These are phyloP conservation scores for Rousettus leschenaultii DNA, from an alignment of 2,113 vertebrate genomes.

Conservation along the genomic window DNA sequence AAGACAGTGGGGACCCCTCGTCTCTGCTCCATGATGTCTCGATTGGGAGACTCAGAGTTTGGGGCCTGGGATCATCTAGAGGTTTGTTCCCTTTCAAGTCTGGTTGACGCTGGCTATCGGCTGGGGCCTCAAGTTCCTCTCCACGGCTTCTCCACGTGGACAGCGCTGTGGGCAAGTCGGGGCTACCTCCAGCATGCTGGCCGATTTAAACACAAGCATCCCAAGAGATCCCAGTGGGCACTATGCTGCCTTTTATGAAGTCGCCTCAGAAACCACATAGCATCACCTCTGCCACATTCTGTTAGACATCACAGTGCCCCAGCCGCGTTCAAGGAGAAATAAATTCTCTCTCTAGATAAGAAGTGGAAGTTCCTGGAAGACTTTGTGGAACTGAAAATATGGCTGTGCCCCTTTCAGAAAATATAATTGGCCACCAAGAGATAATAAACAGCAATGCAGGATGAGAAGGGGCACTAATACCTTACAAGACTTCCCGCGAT, in stretches of 20 bases:
- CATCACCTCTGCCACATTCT: not conserved
- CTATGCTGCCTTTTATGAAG: not conserved
- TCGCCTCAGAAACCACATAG: not conserved
- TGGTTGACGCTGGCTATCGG: not conserved
- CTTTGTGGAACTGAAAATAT: not conserved
- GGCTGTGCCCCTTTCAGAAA: not conserved
- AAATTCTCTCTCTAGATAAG: not conserved
- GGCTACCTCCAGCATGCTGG: not conserved
- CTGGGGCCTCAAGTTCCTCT: not conserved
- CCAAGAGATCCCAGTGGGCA: too few relatives aligned
- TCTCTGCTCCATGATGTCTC: not conserved
- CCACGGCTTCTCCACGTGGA: rapidly evolving
- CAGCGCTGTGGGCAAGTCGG: not conserved
- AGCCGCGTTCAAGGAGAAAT: rapidly evolving
- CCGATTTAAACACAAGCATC: not conserved
- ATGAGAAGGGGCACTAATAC: not conserved
- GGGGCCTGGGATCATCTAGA: not conserved
- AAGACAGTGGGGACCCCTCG: not conserved
- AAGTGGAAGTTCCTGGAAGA: not conserved
- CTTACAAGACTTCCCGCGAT: not conserved
- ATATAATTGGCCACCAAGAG: not conserved
- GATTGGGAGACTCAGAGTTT: not conserved
- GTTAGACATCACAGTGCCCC: rapidly evolving
- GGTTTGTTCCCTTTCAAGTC: not conserved
- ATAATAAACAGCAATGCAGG: not conserved